Conservation (phyloP, 1,140 invertebrate genomes). For the Drosophila mojavensis region DNA sequence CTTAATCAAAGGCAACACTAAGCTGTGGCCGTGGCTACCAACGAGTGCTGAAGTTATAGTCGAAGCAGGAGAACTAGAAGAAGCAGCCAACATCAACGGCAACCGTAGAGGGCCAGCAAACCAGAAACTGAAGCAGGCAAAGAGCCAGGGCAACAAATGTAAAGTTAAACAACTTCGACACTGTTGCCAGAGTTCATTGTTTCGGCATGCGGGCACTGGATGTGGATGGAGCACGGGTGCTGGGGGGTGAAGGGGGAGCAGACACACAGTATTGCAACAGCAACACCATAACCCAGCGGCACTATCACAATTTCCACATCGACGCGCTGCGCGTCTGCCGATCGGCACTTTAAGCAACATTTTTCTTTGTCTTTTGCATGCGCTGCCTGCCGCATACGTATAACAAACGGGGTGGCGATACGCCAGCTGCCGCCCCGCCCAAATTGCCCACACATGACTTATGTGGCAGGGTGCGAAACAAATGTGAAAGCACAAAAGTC, state of each 20-base stretch:
- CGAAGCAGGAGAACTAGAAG: neutral
- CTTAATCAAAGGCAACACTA: slow-evolving; percentile 67
- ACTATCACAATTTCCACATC: slow-evolving; percentile 77
- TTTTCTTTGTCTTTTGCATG: slow-evolving; percentile 73
- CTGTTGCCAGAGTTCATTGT: slow-evolving; percentile 70
- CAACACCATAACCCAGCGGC: slow-evolving; percentile 19
- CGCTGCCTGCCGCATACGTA: slow-evolving; percentile 5
- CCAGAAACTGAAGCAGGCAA: slow-evolving; percentile 18
- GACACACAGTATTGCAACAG: neutral
- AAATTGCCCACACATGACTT: slow-evolving; percentile 57
- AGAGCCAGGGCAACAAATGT: slow-evolving; percentile 56
- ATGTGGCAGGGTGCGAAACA: slow-evolving; percentile 67
- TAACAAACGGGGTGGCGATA: neutral
- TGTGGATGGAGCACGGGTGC: neutral
- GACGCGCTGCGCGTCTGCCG: slow-evolving; percentile 54
- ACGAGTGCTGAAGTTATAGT: neutral
- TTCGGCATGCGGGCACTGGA: slow-evolving; percentile 36
- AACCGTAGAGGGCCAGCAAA: neutral
- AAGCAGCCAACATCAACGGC: neutral
- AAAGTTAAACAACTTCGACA: slow-evolving; percentile 75
- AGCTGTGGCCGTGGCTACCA: slow-evolving; percentile 31
- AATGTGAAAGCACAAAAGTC: slow-evolving; percentile 78
- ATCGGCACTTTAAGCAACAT: slow-evolving; percentile 55
- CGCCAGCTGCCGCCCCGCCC: neutral
- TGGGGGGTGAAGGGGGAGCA: neutral